A percentile compares a stretch with the other conserved stretches of the same genome.
Conservation (phyloP, 2,888 invertebrate species). For the Hetaerina titia region DNA sequence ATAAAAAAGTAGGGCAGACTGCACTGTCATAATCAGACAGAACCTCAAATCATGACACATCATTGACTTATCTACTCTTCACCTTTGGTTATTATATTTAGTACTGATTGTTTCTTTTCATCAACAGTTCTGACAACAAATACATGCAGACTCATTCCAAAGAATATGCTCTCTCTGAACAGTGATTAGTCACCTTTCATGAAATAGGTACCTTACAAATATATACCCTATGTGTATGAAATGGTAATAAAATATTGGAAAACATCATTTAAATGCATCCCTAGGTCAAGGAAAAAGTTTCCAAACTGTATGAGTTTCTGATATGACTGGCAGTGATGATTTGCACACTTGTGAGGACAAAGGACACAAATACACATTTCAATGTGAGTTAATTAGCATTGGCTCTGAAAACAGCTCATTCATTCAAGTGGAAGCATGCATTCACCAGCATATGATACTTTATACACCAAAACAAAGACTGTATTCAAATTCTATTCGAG, state of each 20-base stretch:
- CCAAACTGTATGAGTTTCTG: not conserved
- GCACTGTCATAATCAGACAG: not conserved
- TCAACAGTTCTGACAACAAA: not conserved
- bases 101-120: too few species aligned
- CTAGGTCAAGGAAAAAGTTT: not conserved
- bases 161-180: not conserved
- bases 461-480: not conserved
- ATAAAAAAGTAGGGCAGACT: too few species aligned
- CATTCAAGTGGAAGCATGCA: not conserved
- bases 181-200: not conserved
- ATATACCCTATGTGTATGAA: not conserved
- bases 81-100: not conserved
- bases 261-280: not conserved
- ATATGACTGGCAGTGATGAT: conserved; percentile 42
- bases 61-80: not conserved
- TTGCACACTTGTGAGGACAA: not conserved
- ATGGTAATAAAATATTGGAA: not conserved
- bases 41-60: not conserved
- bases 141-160: not conserved
- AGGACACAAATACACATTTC: not conserved
- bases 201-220: not conserved
- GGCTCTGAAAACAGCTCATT: not conserved
- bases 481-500: not conserved
- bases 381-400: not conserved
- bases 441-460: not conserved